A percentile compares a stretch with the other conserved stretches of the same genome.
These are phyloP conservation scores for Myrmecobius fasciatus DNA, from an alignment of 2,113 vertebrate species.

Conservation along the genomic window DNA sequence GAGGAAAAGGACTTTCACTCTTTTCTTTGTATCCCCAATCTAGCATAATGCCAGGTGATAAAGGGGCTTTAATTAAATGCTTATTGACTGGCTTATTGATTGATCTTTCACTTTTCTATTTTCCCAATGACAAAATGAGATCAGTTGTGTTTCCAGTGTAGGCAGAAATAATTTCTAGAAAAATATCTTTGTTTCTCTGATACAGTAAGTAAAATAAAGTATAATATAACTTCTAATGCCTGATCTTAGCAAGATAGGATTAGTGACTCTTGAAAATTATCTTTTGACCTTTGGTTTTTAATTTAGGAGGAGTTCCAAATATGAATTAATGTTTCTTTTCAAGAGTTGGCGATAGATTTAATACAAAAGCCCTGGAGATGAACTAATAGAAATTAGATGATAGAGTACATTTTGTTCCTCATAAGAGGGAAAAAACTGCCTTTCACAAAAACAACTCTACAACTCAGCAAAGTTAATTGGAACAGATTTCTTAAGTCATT, in stretches of 20 bases:
- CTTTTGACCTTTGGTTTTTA: conserved; percentile 45
- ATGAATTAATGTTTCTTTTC: conserved; percentile 58
- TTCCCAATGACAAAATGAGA: conserved; percentile 49
- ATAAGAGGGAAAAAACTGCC: neutral
- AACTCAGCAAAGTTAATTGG: conserved; percentile 41
- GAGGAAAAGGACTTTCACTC: neutral
- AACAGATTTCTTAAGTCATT: conserved; percentile 45
- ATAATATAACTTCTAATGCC: conserved; percentile 31
- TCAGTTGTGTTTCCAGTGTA: conserved; percentile 43
- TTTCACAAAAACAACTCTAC: conserved; percentile 30
- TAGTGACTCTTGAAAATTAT: conserved; percentile 31
- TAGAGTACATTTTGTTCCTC: conserved; percentile 35
- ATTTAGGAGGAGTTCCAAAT: conserved; percentile 46
- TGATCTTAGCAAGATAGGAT: conserved; percentile 41
- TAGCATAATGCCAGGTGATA: neutral
- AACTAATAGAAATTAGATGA: conserved; percentile 52
- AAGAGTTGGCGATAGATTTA: conserved; percentile 51
- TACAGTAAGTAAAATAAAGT: conserved; percentile 26
- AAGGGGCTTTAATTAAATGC: neutral
- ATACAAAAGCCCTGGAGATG: conserved; percentile 55
- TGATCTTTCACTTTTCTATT: conserved; percentile 29
- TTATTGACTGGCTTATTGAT: neutral
- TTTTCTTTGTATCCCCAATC: neutral
- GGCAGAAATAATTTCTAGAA: conserved; percentile 40
- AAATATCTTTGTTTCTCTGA: conserved; percentile 31